Conservation (phyloP, 2,113 vertebrate species). For the Uria lomvia region DNA sequence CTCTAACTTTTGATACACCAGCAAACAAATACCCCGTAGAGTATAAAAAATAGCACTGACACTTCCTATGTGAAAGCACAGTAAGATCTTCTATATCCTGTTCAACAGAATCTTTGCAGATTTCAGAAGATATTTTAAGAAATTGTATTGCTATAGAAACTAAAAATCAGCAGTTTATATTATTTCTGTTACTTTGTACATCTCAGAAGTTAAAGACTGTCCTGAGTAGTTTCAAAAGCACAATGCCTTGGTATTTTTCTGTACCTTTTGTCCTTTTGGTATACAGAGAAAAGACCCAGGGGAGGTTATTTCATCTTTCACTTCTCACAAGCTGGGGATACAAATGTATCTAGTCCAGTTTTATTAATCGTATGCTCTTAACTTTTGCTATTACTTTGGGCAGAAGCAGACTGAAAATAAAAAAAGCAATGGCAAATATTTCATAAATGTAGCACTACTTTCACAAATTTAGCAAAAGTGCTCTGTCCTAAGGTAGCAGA, state of each 20-base stretch:
- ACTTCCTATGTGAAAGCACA: not conserved
- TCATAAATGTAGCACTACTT: not conserved
- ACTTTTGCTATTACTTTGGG: not conserved
- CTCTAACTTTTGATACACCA: not conserved
- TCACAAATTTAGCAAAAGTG: not conserved
- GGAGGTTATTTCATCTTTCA: not conserved
- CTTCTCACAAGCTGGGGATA: not conserved
- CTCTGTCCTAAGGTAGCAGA: not conserved
- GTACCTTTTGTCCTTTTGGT: not conserved
- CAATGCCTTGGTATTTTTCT: not conserved
- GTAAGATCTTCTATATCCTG: not conserved
- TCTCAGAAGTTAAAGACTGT: not conserved
- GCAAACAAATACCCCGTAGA: not conserved
- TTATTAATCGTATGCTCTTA: not conserved
- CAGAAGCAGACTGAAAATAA: not conserved
- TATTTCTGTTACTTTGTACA: not conserved
- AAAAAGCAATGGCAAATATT: not conserved
- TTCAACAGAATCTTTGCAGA: not conserved
- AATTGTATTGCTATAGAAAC: not conserved
- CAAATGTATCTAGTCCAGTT: not conserved
- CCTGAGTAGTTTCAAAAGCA: not conserved
- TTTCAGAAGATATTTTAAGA: not conserved
- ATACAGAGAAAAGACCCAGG: not conserved
- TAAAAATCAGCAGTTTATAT: not conserved
- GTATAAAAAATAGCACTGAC: not conserved